phyloP scores from a whole-genome alignment of 2,888 invertebrate species.

The Theristus sp. region DNA sequence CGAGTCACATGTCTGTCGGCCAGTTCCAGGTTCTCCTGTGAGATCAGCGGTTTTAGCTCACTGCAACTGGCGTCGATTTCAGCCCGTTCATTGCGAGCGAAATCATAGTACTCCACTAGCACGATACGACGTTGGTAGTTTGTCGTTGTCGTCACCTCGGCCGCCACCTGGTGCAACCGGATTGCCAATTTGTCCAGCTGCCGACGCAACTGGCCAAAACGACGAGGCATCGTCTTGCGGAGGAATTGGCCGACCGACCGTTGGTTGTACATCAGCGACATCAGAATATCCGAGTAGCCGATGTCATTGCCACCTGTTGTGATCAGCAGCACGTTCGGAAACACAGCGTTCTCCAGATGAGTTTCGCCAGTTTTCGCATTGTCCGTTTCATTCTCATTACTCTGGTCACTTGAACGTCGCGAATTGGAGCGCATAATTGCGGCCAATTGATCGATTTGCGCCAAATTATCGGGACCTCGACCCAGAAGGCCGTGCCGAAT shows the following conservation, averaged over 20 bases:
- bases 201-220: slow-evolving; percentile 14
- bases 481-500: slow-evolving; percentile 12
- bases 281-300: slow-evolving; percentile 18
- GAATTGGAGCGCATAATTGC: background rate
- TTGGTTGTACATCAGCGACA: slow-evolving; percentile 11
- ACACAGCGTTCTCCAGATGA: too few species aligned
- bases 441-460: slow-evolving; percentile 9
- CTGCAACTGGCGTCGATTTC: slow-evolving; percentile 12
- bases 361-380: slow-evolving; percentile 13
- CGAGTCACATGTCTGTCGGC: background rate
- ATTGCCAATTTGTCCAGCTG: slow-evolving; percentile 14
- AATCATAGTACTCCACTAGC: slow-evolving; percentile 18
- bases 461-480: background rate
- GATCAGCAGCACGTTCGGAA: slow-evolving; percentile 14
- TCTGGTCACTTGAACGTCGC: too few species aligned
- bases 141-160: background rate
- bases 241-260: too few species aligned
- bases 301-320: slow-evolving; percentile 23
- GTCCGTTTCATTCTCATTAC: too few species aligned
- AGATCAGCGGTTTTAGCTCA: background rate
- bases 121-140: slow-evolving; percentile 14
- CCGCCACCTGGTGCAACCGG: slow-evolving; percentile 7
- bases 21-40: background rate
- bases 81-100: slow-evolving; percentile 17
- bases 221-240: background rate